Evolutionary conservation across 1,140 invertebrate species (phyloP).

Genomic region (Paramacrobiotus metropolitanus): DNA sequence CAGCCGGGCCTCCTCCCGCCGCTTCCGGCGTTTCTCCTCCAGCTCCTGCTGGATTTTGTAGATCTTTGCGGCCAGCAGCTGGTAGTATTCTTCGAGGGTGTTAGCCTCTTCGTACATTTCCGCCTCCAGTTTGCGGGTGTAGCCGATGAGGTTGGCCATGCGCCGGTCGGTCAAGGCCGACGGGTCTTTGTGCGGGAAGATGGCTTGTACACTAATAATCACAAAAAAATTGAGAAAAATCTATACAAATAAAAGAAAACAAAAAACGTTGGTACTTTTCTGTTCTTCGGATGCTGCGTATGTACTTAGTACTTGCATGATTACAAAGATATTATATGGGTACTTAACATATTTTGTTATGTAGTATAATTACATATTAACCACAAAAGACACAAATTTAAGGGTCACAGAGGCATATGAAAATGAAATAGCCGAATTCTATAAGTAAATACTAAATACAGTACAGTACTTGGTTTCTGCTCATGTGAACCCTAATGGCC

Average conservation of each 20-base stretch:
- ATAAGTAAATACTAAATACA: too few relatives aligned
- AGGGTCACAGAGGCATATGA: too few relatives aligned
- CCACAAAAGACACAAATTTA: too few relatives aligned
- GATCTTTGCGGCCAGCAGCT: slow-evolving; percentile 90
- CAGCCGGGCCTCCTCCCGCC: too few relatives aligned
- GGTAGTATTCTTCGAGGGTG: slow-evolving; percentile 89
- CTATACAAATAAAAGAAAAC: too few relatives aligned
- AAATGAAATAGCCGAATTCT: too few relatives aligned
- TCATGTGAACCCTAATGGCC: too few relatives aligned
- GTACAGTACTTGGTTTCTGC: too few relatives aligned
- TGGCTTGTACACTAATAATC: slow-evolving; percentile 64
- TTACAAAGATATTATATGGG: slow-evolving; percentile 8
- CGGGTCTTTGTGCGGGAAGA: slow-evolving; percentile 87
- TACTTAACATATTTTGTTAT: background rate
- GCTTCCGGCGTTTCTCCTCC: slow-evolving; percentile 47
- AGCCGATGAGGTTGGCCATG: slow-evolving; percentile 90
- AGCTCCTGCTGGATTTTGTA: slow-evolving; percentile 99
- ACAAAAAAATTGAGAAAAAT: slow-evolving; percentile 12
- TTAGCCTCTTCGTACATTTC: slow-evolving; percentile 99
- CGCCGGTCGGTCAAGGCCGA: slow-evolving; percentile 72
- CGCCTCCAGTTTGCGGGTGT: slow-evolving; percentile 93
- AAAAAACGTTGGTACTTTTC: too few relatives aligned
- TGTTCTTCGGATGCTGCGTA: too few relatives aligned
- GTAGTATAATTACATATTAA: too few relatives aligned
- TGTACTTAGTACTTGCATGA: too few relatives aligned